phyloP scores from a whole-genome alignment of 2,113 vertebrate genomes.

The Channa argus region DNA sequence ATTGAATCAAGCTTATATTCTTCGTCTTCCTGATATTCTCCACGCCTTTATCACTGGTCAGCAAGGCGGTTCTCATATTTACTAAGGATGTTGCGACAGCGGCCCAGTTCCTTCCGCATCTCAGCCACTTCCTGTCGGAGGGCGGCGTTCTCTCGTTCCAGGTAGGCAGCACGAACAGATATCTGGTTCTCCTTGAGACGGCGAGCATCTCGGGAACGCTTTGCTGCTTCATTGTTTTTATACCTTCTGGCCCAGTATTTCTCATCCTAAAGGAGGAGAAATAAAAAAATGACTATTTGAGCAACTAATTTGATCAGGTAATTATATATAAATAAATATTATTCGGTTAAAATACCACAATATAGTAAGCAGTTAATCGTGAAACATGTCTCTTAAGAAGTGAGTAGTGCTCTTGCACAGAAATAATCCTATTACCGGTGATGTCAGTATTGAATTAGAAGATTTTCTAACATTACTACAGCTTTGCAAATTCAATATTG shows the following conservation, averaged over 20 bases:
- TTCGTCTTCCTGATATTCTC: conserved; percentile 48
- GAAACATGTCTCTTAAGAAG: conserved; percentile 13
- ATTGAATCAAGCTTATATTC: conserved; percentile 56
- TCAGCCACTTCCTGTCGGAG: conserved; percentile 91
- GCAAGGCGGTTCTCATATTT: conserved; percentile 91
- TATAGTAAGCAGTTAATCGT: conserved; percentile 31
- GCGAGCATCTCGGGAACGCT: conserved; percentile 92
- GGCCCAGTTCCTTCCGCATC: conserved; percentile 91
- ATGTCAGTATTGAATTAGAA: too few species aligned
- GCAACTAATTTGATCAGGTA: not conserved
- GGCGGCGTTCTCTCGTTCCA: conserved; percentile 92
- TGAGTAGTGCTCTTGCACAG: not conserved
- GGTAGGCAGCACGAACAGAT: conserved; percentile 91
- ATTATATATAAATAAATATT: not conserved
- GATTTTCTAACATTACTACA: too few species aligned
- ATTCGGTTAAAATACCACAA: not conserved
- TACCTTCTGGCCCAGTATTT: conserved; percentile 92
- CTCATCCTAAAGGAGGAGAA: conserved; percentile 84
- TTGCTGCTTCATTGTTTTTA: conserved; percentile 95
- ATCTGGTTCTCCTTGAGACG: conserved; percentile 96
- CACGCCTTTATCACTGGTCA: conserved; percentile 76
- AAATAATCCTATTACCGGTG: not conserved
- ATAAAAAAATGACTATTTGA: conserved; percentile 3
- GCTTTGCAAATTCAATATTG: too few species aligned
- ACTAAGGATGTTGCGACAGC: conserved; percentile 90